These are phyloP conservation scores for Sebastes itinus DNA, from an alignment of 2,797 vertebrate genomes.

Conservation along the genomic window DNA sequence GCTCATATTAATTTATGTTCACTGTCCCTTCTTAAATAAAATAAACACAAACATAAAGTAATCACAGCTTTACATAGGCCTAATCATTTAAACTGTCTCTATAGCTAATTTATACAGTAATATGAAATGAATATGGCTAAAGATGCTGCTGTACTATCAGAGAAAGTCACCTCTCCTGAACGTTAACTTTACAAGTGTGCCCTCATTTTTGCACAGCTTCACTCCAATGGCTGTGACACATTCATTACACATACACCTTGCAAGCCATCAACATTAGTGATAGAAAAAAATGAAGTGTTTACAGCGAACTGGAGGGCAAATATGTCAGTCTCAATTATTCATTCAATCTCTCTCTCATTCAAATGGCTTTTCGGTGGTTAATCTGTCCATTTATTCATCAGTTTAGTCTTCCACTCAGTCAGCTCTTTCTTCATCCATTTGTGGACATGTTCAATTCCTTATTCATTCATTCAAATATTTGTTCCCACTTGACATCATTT, in stretches of 20 bases:
- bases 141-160: not conserved
- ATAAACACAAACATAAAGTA: not conserved
- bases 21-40: not conserved
- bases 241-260: not conserved
- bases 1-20: not conserved
- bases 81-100: not conserved
- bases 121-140: not conserved
- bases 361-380: slow-evolving; percentile 30
- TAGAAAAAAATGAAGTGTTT: not conserved
- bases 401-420: slow-evolving; percentile 25
- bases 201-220: not conserved
- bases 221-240: not conserved
- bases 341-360: slow-evolving; percentile 16
- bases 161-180: not conserved
- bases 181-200: not conserved
- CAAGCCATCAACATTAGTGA: not conserved
- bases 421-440: slow-evolving; percentile 27
- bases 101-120: not conserved
- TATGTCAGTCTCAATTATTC: slow-evolving; percentile 45
- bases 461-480: slow-evolving; percentile 42
- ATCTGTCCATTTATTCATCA: slow-evolving; percentile 44
- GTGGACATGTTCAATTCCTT: slow-evolving; percentile 16
- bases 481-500: slow-evolving; percentile 30
- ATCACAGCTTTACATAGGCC: not conserved
- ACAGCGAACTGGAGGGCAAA: slow-evolving; percentile 13